A percentile compares a stretch with the other conserved stretches of the same genome.
These are phyloP conservation scores for Ophion costatus DNA, from an alignment of 2,888 invertebrate species.

Conservation along the genomic window DNA sequence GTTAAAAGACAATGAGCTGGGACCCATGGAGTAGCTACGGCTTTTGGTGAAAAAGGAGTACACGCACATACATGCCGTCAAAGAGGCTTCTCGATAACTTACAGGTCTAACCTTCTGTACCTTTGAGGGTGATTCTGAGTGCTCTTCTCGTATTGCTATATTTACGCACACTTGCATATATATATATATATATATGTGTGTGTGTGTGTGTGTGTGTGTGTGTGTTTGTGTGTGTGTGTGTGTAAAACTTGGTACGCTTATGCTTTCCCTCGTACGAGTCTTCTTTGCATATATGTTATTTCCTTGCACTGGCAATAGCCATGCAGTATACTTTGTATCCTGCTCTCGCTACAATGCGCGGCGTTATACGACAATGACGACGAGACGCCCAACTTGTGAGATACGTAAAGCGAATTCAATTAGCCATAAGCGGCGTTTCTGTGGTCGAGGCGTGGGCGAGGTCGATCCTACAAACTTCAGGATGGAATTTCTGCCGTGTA, in stretches of 20 bases:
- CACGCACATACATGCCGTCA: slow-evolving; percentile 38
- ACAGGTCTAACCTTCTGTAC: slow-evolving; percentile 35
- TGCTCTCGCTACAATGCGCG: slow-evolving; percentile 6
- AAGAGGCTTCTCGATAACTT: slow-evolving; percentile 45
- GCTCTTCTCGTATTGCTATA: not conserved
- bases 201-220: no score
- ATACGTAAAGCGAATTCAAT: slow-evolving; percentile 74
- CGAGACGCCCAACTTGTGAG: slow-evolving; percentile 28
- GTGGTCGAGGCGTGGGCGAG: slow-evolving; percentile 77
- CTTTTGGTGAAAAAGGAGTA: slow-evolving; percentile 37
- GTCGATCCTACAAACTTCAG: slow-evolving; percentile 55
- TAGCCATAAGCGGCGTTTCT: slow-evolving; percentile 74
- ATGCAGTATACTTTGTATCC: not conserved
- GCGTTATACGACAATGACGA: slow-evolving; percentile 44
- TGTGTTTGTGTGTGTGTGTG: not conserved
- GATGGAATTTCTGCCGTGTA: slow-evolving; percentile 31
- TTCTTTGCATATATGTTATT: slow-evolving; percentile 17
- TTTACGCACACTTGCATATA: no score
- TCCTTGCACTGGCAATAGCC: not conserved
- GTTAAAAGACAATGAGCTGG: slow-evolving; percentile 51
- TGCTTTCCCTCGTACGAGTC: not conserved
- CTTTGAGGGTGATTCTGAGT: slow-evolving; percentile 56
- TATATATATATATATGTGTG: no score
- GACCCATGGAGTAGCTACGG: slow-evolving; percentile 10
- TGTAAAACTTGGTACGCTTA: not conserved